phyloP scores from a whole-genome alignment of 2,888 invertebrate genomes.

The Nomada ruficornis region DNA sequence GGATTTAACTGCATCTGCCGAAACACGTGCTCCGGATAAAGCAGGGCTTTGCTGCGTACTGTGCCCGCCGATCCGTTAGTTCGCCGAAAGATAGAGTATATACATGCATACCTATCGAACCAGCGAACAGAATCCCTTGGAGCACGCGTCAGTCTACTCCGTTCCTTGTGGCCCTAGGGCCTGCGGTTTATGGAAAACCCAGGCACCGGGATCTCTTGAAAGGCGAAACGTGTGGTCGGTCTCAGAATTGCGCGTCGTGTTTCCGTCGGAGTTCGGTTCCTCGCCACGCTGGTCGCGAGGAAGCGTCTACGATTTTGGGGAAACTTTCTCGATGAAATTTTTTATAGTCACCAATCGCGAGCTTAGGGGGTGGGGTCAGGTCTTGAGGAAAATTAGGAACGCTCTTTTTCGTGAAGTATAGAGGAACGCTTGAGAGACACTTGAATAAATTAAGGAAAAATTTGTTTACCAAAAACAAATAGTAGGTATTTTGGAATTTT shows the following conservation, averaged over 20 bases:
- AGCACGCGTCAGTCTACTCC: conserved; percentile 57
- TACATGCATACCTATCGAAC: conserved; percentile 47
- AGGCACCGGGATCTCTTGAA: conserved; percentile 41
- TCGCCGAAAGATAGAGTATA: conserved; percentile 64
- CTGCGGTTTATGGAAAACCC: conserved; percentile 56
- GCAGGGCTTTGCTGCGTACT: conserved; percentile 58
- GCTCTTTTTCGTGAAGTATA: too few relatives aligned
- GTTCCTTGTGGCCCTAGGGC: conserved; percentile 31
- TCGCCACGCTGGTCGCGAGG: too few relatives aligned
- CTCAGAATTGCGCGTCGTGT: background rate
- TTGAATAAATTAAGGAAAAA: too few relatives aligned
- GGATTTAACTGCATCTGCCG: conserved; percentile 78
- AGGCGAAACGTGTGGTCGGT: conserved; percentile 29
- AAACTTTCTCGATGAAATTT: background rate
- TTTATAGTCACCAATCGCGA: too few relatives aligned
- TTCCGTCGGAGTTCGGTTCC: too few relatives aligned
- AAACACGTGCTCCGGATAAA: conserved; percentile 79
- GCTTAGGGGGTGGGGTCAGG: too few relatives aligned
- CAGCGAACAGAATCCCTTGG: conserved; percentile 58
- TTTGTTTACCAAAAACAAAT: too few relatives aligned
- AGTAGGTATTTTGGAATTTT: too few relatives aligned
- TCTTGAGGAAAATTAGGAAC: too few relatives aligned
- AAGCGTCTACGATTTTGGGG: too few relatives aligned
- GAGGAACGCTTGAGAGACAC: too few relatives aligned
- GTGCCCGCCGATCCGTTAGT: conserved; percentile 66